Percentiles rank a stretch among this genome's conserved stretches.
Evolutionary conservation across 2,113 vertebrate species (phyloP).

Genomic region (Heterotilapia buettikoferi): DNA sequence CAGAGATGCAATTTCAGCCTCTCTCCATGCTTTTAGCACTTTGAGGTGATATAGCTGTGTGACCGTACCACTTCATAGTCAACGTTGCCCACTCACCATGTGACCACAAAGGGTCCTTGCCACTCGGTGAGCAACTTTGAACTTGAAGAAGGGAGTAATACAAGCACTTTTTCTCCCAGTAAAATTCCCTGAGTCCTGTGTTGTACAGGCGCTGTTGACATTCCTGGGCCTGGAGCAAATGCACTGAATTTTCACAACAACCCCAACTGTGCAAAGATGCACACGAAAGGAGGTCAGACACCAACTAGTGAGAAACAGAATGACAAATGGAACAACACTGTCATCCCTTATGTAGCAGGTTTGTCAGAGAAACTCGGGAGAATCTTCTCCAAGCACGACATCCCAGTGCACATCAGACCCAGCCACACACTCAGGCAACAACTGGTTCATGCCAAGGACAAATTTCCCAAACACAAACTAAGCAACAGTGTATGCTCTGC

Average conservation of each 20-base stretch:
- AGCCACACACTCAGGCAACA: neutral
- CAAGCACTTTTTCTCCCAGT: neutral
- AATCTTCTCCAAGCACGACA: neutral
- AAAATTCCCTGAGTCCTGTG: neutral
- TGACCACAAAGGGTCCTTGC: neutral
- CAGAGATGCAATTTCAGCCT: neutral
- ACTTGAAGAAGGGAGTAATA: neutral
- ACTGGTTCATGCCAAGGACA: neutral
- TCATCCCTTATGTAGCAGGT: accelerated
- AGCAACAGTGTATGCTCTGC: neutral
- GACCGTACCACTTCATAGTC: neutral
- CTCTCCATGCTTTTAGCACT: neutral
- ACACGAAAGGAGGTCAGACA: neutral
- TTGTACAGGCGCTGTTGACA: accelerated
- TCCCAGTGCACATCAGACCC: neutral
- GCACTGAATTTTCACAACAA: neutral
- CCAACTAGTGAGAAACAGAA: neutral
- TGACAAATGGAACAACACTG: neutral
- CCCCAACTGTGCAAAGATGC: neutral
- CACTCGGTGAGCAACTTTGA: neutral
- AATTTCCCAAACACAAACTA: neutral
- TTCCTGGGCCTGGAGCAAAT: neutral
- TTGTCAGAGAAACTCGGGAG: neutral
- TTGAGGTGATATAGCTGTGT: neutral
- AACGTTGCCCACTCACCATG: neutral